Percentiles rank a stretch among this genome's conserved stretches.
phyloP scores from a whole-genome alignment of 2,888 invertebrate genomes.

The Mythimna impura region DNA sequence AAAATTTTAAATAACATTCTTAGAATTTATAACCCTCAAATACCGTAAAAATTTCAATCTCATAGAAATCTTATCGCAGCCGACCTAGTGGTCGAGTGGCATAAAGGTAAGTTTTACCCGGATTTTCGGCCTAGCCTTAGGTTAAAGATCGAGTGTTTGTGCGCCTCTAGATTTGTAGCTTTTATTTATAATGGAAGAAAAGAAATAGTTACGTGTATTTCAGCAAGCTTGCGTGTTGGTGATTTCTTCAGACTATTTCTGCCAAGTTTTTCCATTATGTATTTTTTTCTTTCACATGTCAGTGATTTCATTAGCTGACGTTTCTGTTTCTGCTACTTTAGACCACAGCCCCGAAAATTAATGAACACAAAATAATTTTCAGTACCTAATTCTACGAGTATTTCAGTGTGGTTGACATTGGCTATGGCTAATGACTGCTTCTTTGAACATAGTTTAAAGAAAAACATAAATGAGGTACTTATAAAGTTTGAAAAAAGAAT shows the following conservation, averaged over 20 bases:
- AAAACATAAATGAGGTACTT: background rate
- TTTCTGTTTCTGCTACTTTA: background rate
- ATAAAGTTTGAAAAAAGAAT: background rate
- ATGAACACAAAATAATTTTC: background rate
- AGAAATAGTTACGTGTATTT: constrained; percentile 17
- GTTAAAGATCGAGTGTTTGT: constrained; percentile 41
- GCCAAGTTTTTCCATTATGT: background rate
- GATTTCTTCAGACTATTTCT: constrained; percentile 4
- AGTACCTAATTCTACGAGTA: too few species aligned
- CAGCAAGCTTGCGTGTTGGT: constrained; percentile 8
- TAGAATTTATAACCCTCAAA: background rate
- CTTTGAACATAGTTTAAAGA: background rate
- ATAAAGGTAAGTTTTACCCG: constrained; percentile 51
- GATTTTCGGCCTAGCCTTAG: constrained; percentile 37
- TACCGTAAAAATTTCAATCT: background rate
- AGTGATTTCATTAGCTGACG: background rate
- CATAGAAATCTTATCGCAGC: constrained; percentile 44
- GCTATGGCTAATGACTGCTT: background rate
- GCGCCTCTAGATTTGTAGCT: constrained; percentile 32
- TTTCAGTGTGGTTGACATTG: too few species aligned
- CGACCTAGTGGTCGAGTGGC: constrained; percentile 37
- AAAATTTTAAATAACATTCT: background rate
- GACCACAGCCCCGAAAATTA: background rate
- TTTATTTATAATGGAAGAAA: constrained; percentile 32
- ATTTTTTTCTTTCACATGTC: constrained; percentile 6